Evolutionary conservation across 2,797 vertebrate species (phyloP).

Genomic region (Miichthys miiuy): DNA sequence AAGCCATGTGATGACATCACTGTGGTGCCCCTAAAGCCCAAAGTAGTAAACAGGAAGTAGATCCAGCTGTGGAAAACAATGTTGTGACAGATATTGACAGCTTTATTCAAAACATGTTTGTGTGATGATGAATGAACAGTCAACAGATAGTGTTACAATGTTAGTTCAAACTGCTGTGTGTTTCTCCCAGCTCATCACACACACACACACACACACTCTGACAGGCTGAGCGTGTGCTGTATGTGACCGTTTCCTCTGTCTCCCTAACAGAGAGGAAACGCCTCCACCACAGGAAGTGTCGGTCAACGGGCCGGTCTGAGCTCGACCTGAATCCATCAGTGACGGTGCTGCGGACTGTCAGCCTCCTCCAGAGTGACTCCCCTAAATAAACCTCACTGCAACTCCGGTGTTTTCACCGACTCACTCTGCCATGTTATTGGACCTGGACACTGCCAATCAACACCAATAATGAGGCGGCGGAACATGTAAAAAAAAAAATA

Average conservation of each 20-base stretch:
- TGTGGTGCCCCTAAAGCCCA: too few species aligned
- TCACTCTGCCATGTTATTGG: slow-evolving; percentile 85
- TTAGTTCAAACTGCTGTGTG: background rate
- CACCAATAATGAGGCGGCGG: slow-evolving; percentile 75
- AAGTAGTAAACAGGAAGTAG: background rate
- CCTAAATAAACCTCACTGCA: slow-evolving; percentile 78
- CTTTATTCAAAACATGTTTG: background rate
- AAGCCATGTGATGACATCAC: background rate
- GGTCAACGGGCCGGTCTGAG: slow-evolving; percentile 86
- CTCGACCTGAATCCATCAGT: slow-evolving; percentile 17
- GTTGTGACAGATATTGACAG: background rate
- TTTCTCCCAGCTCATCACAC: too few species aligned
- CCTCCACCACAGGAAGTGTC: slow-evolving; percentile 77
- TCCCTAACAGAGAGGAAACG: slow-evolving; percentile 74
- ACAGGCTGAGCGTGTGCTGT: background rate
- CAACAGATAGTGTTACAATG: too few species aligned
- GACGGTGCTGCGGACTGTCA: slow-evolving; percentile 59
- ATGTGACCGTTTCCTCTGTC: slow-evolving; percentile 1
- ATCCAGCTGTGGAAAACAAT: background rate
- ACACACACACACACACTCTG: too few species aligned
- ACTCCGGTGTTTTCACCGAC: slow-evolving; percentile 82
- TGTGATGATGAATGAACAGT: background rate
- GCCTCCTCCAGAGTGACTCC: slow-evolving; percentile 75
- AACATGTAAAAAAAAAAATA: slow-evolving; percentile 62
- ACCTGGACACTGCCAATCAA: slow-evolving; percentile 87